Evolutionary conservation across 92 coral and sea anemone species (phyloP).

Genomic region (Umimayanthus kanabou): DNA sequence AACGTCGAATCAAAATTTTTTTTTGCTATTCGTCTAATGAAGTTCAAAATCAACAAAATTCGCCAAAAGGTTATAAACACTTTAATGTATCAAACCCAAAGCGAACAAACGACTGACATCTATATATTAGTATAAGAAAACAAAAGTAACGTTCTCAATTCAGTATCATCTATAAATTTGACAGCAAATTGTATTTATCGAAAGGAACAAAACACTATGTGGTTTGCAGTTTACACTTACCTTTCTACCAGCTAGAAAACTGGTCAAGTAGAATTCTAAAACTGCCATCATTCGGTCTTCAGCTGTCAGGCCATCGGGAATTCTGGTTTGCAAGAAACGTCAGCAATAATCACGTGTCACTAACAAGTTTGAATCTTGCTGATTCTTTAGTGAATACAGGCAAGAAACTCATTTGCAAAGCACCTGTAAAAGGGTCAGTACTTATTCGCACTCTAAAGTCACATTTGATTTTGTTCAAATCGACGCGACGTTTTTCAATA

Average conservation of each 20-base stretch:
- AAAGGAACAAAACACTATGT: not conserved
- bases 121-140: not conserved
- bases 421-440: too few relatives aligned
- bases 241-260: conserved; percentile 94
- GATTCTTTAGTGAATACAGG: not conserved
- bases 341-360: not conserved
- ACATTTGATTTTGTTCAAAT: too few relatives aligned
- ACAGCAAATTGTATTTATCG: not conserved
- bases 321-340: conserved; percentile 53
- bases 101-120: not conserved
- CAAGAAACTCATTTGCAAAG: not conserved
- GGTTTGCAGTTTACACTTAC: conserved; percentile 44
- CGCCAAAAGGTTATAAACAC: too few relatives aligned
- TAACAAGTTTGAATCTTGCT: not conserved
- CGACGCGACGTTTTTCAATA: too few relatives aligned
- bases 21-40: too few relatives aligned
- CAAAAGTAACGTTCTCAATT: not conserved
- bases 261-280: conserved; percentile 87
- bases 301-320: conserved; percentile 90
- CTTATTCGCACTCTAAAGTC: too few relatives aligned
- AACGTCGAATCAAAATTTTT: too few relatives aligned
- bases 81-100: too few relatives aligned
- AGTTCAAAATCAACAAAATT: too few relatives aligned
- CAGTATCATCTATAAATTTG: not conserved
- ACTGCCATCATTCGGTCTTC: conserved; percentile 96